Conservation (phyloP, 2,888 invertebrate species). For the Brenthis hecate region DNA sequence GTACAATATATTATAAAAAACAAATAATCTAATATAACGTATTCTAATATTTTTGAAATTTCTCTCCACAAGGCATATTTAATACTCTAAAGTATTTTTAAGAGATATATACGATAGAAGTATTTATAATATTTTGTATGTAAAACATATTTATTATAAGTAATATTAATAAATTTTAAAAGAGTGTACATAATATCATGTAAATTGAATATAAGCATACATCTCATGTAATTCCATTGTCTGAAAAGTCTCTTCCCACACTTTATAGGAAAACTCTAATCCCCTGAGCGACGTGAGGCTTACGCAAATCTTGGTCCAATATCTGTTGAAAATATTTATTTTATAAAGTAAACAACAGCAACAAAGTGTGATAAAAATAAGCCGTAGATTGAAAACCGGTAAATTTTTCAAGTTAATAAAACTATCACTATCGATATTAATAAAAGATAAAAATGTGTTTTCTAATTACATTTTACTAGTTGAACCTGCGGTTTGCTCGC, state of each 20-base stretch:
- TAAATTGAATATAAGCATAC: conserved; percentile 8
- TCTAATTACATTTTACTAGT: neutral
- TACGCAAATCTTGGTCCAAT: conserved; percentile 19
- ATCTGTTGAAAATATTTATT: conserved; percentile 20
- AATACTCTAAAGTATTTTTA: neutral
- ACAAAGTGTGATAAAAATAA: conserved; percentile 19
- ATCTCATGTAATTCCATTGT: neutral
- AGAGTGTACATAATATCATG: neutral
- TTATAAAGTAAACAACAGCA: conserved; percentile 14
- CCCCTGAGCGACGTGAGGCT: conserved; percentile 16
- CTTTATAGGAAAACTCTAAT: conserved; percentile 17
- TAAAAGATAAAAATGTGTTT: conserved; percentile 14
- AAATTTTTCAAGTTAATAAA: conserved; percentile 13
- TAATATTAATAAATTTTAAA: neutral
- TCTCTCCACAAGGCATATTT: no score
- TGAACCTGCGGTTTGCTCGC: no score
- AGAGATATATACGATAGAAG: neutral
- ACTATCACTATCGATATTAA: conserved; percentile 9
- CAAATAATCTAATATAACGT: no score
- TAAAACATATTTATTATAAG: no score
- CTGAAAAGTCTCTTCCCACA: conserved; percentile 7
- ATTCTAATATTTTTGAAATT: no score
- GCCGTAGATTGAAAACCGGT: conserved; percentile 13
- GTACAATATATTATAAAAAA: no score
- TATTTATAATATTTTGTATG: no score